Evolutionary conservation across 1,140 invertebrate genomes (phyloP).

Genomic region (Listronotus bonariensis): DNA sequence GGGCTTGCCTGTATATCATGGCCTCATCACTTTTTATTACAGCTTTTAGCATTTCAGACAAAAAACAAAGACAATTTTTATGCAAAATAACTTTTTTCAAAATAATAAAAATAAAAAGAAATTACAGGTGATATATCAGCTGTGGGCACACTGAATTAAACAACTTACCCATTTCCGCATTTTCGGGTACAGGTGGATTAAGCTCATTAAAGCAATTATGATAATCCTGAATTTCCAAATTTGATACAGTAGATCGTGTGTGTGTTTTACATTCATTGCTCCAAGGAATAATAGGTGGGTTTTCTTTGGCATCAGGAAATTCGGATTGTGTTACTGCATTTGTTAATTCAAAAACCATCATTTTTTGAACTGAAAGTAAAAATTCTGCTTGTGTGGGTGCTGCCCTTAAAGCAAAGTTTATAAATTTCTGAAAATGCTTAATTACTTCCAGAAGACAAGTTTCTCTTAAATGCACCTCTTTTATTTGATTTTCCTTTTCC

Average conservation of each 20-base stretch:
- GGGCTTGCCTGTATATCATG: too few relatives aligned
- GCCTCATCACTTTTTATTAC: too few relatives aligned
- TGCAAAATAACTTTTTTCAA: too few relatives aligned
- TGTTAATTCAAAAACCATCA: conserved; percentile 51
- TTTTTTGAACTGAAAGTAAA: conserved; percentile 54
- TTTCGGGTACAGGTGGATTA: conserved; percentile 9
- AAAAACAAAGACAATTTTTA: too few relatives aligned
- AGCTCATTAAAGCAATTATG: conserved; percentile 45
- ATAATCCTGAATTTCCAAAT: conserved; percentile 34
- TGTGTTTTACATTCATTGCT: conserved; percentile 3
- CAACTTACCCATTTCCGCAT: conserved; percentile 3
- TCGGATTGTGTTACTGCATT: conserved; percentile 32
- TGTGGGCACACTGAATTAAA: background rate
- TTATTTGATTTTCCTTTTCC: conserved; percentile 43
- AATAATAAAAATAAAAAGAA: too few relatives aligned
- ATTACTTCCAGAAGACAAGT: conserved; percentile 51
- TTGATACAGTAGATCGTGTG: background rate
- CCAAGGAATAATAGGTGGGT: conserved; percentile 13
- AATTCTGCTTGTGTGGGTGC: conserved; percentile 57
- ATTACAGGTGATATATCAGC: background rate
- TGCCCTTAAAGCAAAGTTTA: conserved; percentile 55
- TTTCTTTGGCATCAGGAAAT: conserved; percentile 3
- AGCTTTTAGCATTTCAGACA: too few relatives aligned
- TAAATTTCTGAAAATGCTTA: conserved; percentile 58
- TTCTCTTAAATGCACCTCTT: conserved; percentile 44